Percentiles rank a stretch among this genome's conserved stretches.
Conservation (phyloP, 2,888 invertebrate species). For the Lamellibrachia satsuma region DNA sequence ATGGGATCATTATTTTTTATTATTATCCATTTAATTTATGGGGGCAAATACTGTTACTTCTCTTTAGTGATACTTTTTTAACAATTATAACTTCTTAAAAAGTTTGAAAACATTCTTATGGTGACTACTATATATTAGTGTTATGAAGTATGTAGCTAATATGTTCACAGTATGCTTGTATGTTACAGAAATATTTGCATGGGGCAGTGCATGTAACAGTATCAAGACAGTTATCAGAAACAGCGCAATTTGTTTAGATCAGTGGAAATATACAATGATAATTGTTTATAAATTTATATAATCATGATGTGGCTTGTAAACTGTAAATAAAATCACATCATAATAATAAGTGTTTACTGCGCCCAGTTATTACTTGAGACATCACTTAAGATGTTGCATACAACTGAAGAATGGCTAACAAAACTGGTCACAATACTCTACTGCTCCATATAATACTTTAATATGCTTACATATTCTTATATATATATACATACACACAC, state of each 20-base stretch:
- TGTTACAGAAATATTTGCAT: background rate
- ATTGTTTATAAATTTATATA: background rate
- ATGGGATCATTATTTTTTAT: background rate
- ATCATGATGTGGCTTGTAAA: background rate
- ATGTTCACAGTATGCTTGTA: background rate
- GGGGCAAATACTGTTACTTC: background rate
- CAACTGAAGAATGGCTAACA: background rate
- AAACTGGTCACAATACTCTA: background rate
- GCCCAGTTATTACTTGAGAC: background rate
- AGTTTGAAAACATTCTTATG: background rate
- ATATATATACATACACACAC: background rate
- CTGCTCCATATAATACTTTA: slow-evolving; percentile 1
- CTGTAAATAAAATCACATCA: background rate
- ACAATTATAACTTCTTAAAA: background rate
- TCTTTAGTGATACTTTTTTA: background rate
- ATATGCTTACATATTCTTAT: slow-evolving; percentile 14
- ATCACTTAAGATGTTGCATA: too few relatives aligned
- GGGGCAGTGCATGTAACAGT: background rate
- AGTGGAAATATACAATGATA: background rate
- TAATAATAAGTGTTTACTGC: background rate
- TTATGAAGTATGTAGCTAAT: background rate
- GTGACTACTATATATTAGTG: background rate
- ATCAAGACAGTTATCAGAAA: background rate
- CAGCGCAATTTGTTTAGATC: background rate
- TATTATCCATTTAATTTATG: background rate